phyloP scores from a whole-genome alignment of 2,797 vertebrate genomes.

The Delichon dasypus region DNA sequence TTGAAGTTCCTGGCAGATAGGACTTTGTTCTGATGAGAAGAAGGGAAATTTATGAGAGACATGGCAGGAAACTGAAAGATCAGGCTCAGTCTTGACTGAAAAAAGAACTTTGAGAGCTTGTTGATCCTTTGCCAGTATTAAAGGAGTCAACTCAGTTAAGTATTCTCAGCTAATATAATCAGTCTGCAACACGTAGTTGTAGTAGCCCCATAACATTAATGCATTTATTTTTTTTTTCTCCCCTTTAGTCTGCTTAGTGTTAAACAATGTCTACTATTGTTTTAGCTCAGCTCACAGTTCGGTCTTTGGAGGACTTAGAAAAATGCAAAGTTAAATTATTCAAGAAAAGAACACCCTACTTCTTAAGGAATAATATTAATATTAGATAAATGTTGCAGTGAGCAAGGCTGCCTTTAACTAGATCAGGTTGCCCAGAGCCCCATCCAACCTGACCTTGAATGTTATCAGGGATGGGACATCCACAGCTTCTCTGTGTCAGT shows the following conservation, averaged over 20 bases:
- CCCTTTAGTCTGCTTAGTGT: neutral
- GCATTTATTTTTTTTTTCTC: neutral
- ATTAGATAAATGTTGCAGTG: neutral
- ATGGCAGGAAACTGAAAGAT: neutral
- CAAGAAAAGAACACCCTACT: neutral
- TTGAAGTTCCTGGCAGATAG: neutral
- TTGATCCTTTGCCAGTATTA: neutral
- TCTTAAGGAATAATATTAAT: neutral
- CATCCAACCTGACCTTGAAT: neutral
- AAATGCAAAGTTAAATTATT: neutral
- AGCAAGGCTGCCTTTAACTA: neutral
- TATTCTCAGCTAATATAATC: conserved; percentile 4
- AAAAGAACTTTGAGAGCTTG: neutral
- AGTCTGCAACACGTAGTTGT: neutral
- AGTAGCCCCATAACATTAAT: neutral
- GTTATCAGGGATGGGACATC: neutral
- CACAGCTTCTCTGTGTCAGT: neutral
- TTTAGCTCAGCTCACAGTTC: neutral
- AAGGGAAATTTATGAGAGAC: neutral
- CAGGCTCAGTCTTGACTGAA: neutral
- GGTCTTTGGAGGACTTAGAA: neutral
- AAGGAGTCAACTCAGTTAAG: neutral
- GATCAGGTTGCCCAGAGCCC: neutral
- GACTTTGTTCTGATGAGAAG: neutral
- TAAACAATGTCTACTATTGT: neutral